Percentiles rank a stretch among this genome's conserved stretches.
phyloP scores from a whole-genome alignment of 2,797 vertebrate genomes.

The Lerista edwardsae region DNA sequence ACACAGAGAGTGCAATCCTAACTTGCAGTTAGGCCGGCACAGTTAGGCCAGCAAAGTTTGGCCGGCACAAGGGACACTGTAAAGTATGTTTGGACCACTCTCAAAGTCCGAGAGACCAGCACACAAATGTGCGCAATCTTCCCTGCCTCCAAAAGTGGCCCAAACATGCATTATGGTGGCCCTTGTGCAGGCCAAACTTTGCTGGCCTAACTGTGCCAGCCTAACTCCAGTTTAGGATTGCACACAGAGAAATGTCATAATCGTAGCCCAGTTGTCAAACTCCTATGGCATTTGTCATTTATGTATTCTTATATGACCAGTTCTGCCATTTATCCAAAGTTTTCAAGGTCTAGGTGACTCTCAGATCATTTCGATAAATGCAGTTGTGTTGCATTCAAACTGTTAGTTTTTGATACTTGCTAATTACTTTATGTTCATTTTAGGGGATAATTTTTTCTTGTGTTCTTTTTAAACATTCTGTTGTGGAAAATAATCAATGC shows the following conservation, averaged over 20 bases:
- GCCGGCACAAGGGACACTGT: too few relatives aligned
- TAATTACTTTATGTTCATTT: not conserved
- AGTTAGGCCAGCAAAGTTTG: too few relatives aligned
- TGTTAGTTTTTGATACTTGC: not conserved
- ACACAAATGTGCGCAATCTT: too few relatives aligned
- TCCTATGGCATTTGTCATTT: not conserved
- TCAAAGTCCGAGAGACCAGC: too few relatives aligned
- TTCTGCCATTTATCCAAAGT: not conserved
- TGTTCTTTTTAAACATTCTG: not conserved
- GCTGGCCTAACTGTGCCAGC: too few relatives aligned
- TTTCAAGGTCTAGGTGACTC: not conserved
- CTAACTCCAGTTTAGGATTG: too few relatives aligned
- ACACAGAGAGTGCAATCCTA: too few relatives aligned
- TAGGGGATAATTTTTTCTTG: not conserved
- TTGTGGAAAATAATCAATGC: constrained; percentile 54
- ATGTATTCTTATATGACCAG: not conserved
- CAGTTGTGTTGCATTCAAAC: not conserved
- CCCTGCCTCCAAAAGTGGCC: too few relatives aligned
- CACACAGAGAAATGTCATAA: not conserved
- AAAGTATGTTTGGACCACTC: too few relatives aligned
- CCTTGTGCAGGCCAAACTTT: too few relatives aligned
- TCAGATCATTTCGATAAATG: not conserved
- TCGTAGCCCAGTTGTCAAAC: not conserved
- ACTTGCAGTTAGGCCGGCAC: too few relatives aligned
- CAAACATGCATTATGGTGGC: too few relatives aligned